These are phyloP conservation scores for Drosophila prolongata DNA, from an alignment of 2,888 invertebrate species.

Conservation along the genomic window DNA sequence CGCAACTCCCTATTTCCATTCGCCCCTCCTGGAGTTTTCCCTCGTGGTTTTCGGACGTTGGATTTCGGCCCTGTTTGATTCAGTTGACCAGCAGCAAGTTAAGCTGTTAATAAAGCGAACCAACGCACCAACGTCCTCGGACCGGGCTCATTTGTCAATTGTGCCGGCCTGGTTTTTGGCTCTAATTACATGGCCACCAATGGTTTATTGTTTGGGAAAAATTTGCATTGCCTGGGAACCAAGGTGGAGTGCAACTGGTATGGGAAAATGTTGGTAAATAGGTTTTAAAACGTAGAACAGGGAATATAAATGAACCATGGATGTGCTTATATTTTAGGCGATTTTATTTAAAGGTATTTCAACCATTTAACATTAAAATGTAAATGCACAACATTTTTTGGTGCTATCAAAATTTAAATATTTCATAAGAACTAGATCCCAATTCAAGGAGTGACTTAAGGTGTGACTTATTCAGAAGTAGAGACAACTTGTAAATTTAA, in stretches of 20 bases:
- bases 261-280: slow-evolving; percentile 6
- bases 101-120: slow-evolving; percentile 36
- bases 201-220: slow-evolving; percentile 30
- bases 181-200: slow-evolving; percentile 39
- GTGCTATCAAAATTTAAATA: background rate
- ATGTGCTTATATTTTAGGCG: no score
- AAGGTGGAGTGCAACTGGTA: background rate
- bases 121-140: slow-evolving; percentile 11
- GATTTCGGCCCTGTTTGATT: slow-evolving; percentile 27
- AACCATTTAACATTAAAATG: background rate
- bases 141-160: slow-evolving; percentile 39
- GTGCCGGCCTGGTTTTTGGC: slow-evolving; percentile 28
- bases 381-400: background rate
- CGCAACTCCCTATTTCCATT: background rate
- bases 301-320: background rate
- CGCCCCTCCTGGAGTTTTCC: slow-evolving; percentile 5
- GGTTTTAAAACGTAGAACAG: background rate
- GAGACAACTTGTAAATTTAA: background rate
- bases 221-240: slow-evolving; percentile 28
- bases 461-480: slow-evolving; percentile 17
- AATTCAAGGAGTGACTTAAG: slow-evolving; percentile 2
- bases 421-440: background rate
- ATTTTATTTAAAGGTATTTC: background rate
- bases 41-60: slow-evolving; percentile 8
- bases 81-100: slow-evolving; percentile 27